A percentile compares a stretch with the other conserved stretches of the same genome.
These are phyloP conservation scores for Pseudonaja textilis DNA, from an alignment of 2,113 vertebrate species.

Conservation along the genomic window DNA sequence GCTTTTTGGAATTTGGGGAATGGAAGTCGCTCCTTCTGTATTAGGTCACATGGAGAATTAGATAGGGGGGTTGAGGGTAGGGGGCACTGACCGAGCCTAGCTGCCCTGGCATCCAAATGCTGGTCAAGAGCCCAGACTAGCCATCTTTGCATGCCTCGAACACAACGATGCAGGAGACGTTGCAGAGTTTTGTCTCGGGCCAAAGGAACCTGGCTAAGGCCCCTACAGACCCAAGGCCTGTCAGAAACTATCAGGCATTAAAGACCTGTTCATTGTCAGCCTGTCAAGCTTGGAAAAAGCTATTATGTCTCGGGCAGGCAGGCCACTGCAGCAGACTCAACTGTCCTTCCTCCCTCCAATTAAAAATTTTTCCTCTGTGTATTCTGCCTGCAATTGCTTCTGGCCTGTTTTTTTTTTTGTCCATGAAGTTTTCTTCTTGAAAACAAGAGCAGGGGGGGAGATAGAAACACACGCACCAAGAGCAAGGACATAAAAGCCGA, in stretches of 20 bases:
- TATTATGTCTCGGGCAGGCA: not conserved
- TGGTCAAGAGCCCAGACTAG: not conserved
- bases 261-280: conserved; percentile 1
- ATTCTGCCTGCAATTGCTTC: not conserved
- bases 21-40: not conserved
- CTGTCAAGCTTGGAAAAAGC: conserved; percentile 15
- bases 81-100: not conserved
- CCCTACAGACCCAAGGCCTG: conserved; percentile 19
- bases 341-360: not conserved
- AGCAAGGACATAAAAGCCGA: not conserved
- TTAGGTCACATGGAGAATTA: not conserved
- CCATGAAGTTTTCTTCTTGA: not conserved
- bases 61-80: not conserved
- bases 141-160: not conserved
- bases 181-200: conserved; percentile 1
- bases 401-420: not conserved
- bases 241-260: conserved; percentile 30
- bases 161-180: not conserved
- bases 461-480: not conserved
- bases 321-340: not conserved
- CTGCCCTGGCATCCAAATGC: not conserved
- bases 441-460: not conserved
- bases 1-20: not conserved
- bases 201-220: not conserved
- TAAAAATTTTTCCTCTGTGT: not conserved